Percentiles rank a stretch among this genome's conserved stretches.
Conservation (phyloP, 2,113 vertebrate species). For the Etia nguti region DNA sequence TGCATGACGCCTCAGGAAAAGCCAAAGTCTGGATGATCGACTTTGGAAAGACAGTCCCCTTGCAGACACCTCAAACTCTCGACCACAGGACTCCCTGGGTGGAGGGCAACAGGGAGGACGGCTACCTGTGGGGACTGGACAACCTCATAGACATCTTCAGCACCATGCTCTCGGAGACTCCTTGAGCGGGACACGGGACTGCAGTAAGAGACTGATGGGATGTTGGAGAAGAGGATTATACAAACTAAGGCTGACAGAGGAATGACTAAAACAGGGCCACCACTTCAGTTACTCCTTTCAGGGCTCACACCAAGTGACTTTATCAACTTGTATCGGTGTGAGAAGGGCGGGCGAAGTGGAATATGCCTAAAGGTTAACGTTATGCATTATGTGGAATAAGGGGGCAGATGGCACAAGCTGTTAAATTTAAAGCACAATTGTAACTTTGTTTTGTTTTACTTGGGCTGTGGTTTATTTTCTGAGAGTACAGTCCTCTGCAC, state of each 20-base stretch:
- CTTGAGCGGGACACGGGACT: slow-evolving; percentile 6
- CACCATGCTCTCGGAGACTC: slow-evolving; percentile 57
- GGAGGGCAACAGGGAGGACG: slow-evolving; percentile 87
- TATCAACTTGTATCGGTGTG: not conserved
- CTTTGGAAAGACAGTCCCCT: slow-evolving; percentile 85
- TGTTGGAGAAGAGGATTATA: not conserved
- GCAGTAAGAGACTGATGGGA: not conserved
- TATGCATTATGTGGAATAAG: not conserved
- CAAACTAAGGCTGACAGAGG: not conserved
- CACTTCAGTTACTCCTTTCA: not conserved
- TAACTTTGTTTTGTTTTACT: not conserved
- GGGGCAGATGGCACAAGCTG: not conserved
- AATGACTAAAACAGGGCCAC: not conserved
- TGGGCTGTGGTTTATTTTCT: not conserved
- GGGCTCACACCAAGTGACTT: slow-evolving; percentile 4
- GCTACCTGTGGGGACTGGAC: slow-evolving; percentile 90
- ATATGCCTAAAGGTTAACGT: not conserved
- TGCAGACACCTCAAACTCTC: slow-evolving; percentile 70
- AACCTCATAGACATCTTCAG: slow-evolving; percentile 79
- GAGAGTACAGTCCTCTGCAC: not conserved
- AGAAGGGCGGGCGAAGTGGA: not conserved
- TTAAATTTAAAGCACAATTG: not conserved
- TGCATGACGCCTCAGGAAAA: slow-evolving; percentile 80
- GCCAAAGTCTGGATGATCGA: slow-evolving; percentile 92
- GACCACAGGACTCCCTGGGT: slow-evolving; percentile 84